Conservation (phyloP, 2,888 invertebrate species). For the Catocala sponsa region DNA sequence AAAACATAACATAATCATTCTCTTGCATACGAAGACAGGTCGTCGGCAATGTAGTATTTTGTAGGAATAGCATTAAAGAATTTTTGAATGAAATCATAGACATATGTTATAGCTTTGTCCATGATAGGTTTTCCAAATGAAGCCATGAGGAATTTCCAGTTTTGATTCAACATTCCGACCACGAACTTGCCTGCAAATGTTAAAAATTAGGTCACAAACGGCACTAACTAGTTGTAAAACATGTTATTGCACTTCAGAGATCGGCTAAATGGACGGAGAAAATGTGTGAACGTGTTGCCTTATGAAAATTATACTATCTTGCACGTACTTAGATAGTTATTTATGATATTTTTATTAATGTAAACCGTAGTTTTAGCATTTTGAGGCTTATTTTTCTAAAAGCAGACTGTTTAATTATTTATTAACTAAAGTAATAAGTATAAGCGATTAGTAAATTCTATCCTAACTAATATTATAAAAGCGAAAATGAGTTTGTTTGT, state of each 20-base stretch:
- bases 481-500: no score
- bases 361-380: no score
- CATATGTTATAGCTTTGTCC: slow-evolving; percentile 47
- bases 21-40: slow-evolving; percentile 40
- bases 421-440: no score
- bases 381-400: no score
- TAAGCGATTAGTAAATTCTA: no score
- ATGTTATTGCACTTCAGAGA: neutral
- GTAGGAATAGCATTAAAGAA: slow-evolving; percentile 40
- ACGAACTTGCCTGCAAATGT: slow-evolving; percentile 57
- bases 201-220: slow-evolving; percentile 15
- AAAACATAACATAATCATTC: slow-evolving; percentile 1
- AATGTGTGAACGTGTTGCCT: neutral
- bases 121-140: slow-evolving; percentile 51
- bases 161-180: slow-evolving; percentile 56
- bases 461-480: no score
- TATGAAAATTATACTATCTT: no score
- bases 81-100: slow-evolving; percentile 27
- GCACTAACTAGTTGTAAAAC: neutral
- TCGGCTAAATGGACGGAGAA: neutral
- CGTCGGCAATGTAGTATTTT: slow-evolving; percentile 43
- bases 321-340: no score
- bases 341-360: no score
- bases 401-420: no score
- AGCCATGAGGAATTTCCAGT: slow-evolving; percentile 53